Percentiles rank a stretch among this genome's conserved stretches.
These are phyloP conservation scores for Drymodes brunneopygia DNA, from an alignment of 2,113 vertebrate species.

Conservation along the genomic window DNA sequence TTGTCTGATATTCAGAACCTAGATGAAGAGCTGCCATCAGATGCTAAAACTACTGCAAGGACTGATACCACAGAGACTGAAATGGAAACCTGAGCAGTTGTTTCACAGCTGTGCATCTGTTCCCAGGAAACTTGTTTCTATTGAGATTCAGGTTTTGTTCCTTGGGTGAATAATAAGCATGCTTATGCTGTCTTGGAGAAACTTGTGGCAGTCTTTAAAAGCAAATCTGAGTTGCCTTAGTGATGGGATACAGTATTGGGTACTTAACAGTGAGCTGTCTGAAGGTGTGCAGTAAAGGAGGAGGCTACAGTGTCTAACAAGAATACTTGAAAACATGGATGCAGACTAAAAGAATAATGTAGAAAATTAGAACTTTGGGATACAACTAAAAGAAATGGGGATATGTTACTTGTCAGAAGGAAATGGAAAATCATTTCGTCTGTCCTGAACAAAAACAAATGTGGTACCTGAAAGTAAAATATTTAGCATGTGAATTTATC, in stretches of 20 bases:
- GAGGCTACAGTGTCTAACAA: neutral
- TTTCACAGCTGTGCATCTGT: neutral
- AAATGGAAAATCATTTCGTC: neutral
- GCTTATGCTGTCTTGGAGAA: neutral
- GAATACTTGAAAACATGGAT: constrained; percentile 10
- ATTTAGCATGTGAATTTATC: neutral
- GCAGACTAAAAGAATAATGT: neutral
- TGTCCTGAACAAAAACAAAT: neutral
- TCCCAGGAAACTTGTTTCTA: neutral
- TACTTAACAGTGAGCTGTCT: neutral
- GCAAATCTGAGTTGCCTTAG: constrained; percentile 13
- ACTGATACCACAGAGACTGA: constrained; percentile 67
- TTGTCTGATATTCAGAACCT: constrained; percentile 79
- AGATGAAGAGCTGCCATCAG: neutral
- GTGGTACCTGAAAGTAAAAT: neutral
- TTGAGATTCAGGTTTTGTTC: neutral
- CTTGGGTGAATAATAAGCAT: neutral
- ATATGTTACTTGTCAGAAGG: neutral
- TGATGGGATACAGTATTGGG: neutral
- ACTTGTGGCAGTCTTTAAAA: neutral
- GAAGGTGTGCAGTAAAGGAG: neutral
- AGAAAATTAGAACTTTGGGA: neutral
- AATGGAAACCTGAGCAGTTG: constrained; percentile 85
- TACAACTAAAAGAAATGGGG: neutral
- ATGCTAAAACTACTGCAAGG: constrained; percentile 12